Conservation (phyloP, 2,113 vertebrate species). For the Gobio gobio region DNA sequence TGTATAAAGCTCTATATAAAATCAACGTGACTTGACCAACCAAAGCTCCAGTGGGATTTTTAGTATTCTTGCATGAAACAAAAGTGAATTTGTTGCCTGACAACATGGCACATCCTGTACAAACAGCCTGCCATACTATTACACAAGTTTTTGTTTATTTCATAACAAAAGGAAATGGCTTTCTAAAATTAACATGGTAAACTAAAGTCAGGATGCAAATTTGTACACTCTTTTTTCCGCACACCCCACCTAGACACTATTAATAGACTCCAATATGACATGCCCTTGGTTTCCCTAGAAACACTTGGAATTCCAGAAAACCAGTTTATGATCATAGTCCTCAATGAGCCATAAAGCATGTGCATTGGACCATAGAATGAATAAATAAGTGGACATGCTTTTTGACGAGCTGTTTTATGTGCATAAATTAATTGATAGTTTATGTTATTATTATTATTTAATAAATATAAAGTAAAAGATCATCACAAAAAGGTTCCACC, state of each 20-base stretch:
- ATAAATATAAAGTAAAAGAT: not conserved
- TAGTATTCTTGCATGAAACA: conserved; percentile 65
- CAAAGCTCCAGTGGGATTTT: conserved; percentile 44
- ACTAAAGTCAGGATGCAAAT: conserved; percentile 79
- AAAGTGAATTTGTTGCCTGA: not conserved
- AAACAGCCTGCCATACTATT: conserved; percentile 61
- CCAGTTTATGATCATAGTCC: conserved; percentile 30
- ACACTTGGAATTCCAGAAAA: conserved; percentile 20
- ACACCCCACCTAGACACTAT: conserved; percentile 72
- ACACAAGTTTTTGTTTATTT: conserved; percentile 71
- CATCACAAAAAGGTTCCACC: conserved; percentile 54
- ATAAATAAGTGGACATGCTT: not conserved
- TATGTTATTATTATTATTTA: not conserved
- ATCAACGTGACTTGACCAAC: not conserved
- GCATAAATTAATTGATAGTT: not conserved
- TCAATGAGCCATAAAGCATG: not conserved
- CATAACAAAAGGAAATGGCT: conserved; percentile 77
- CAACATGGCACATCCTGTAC: conserved; percentile 36
- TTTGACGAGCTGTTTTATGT: not conserved
- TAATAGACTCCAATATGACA: conserved; percentile 71
- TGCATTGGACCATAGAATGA: not conserved
- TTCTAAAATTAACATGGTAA: conserved; percentile 77
- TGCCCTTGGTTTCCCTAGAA: conserved; percentile 57
- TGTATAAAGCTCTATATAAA: not conserved
- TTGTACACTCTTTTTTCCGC: conserved; percentile 73